Conservation (phyloP, 2,797 vertebrate genomes). For the Pangasius sanitwongsei region DNA sequence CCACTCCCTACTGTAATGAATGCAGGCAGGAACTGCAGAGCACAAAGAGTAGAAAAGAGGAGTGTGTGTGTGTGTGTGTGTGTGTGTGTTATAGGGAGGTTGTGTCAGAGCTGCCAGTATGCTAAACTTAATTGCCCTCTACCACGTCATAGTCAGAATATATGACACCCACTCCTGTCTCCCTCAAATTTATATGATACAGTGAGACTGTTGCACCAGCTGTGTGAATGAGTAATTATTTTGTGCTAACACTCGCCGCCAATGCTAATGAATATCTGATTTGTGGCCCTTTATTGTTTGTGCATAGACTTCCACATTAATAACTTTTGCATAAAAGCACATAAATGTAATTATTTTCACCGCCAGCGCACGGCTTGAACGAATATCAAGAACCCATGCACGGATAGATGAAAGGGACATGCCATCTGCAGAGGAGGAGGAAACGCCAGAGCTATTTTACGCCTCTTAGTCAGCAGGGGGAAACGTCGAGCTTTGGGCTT, state of each 20-base stretch:
- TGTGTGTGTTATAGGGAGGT: constrained; percentile 9
- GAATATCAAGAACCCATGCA: constrained; percentile 49
- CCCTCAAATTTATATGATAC: constrained; percentile 43
- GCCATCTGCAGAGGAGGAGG: constrained; percentile 35
- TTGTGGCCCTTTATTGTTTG: constrained; percentile 52
- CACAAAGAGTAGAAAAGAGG: background rate
- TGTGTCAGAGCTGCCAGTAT: constrained; percentile 17
- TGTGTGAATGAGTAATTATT: constrained; percentile 49
- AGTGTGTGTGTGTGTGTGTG: background rate
- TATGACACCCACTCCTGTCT: constrained; percentile 41
- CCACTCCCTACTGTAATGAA: constrained; percentile 37
- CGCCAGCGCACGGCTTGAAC: constrained; percentile 14
- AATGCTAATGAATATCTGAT: constrained; percentile 57
- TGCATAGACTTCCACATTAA: constrained; percentile 51
- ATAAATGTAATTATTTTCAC: constrained; percentile 58
- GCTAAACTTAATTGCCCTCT: constrained; percentile 50
- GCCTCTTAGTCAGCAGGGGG: constrained; percentile 51
- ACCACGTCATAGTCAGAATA: constrained; percentile 35
- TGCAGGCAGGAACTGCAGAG: constrained; percentile 31
- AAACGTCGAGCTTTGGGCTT: constrained; percentile 47
- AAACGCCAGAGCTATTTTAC: constrained; percentile 11
- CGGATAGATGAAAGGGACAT: constrained; percentile 48
- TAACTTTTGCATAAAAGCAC: constrained; percentile 58
- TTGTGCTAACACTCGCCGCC: constrained; percentile 8
- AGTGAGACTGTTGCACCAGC: constrained; percentile 13